Evolutionary conservation across 2,797 vertebrate species (phyloP), one percentile per base, ranked within the genome.

Genomic region (Pseudotriccus pelzelni): DNA sequence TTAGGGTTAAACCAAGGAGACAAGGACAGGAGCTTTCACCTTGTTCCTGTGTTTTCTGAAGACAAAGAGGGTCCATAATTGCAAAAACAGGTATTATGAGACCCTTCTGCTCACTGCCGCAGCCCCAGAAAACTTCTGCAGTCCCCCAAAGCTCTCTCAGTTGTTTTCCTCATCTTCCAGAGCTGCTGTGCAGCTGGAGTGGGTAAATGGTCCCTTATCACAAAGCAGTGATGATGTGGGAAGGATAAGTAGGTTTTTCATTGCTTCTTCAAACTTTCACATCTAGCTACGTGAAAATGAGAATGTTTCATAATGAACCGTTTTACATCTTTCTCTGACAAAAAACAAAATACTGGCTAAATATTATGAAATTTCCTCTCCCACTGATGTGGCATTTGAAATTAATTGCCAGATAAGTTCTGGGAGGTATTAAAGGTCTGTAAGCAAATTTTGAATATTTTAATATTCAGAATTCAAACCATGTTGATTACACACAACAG

Each of bases 391-490:
- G 24, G 44, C 28, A 19, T 89, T 89, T 76, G 36, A 91, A 96
- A 83, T 85, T 46, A 96, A 87, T 89, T 82, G 64, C 19, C 72
- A 84, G 63, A 43, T 79, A 93, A 69, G 12, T 87, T 84, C 73
- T 28, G 20, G 30, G 73, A 68, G 66, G 36, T 75, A 77, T 86
- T 92, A 85, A 55, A 58, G 6, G 24, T 63, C 80, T 92, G 32
- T 27, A 69, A 90, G 56, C n/a, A 82, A 52, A 81, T 93, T 77
- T 32, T 43, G 27, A 91, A 74, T 84, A 90, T 70, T 67, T 94
- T 86, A 83, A 85, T 92, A 89, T 87, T 76, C 52, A 93, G 63
- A 83, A 90, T 84, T 82, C 69, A 91, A 90, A 79, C 53, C 19
- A 36, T 24, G 67, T 55, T 53, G 50, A 72, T 72, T 59, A 84